These are phyloP conservation scores for Rhinogobius similis DNA, from an alignment of 2,113 vertebrate species.

Conservation along the genomic window DNA sequence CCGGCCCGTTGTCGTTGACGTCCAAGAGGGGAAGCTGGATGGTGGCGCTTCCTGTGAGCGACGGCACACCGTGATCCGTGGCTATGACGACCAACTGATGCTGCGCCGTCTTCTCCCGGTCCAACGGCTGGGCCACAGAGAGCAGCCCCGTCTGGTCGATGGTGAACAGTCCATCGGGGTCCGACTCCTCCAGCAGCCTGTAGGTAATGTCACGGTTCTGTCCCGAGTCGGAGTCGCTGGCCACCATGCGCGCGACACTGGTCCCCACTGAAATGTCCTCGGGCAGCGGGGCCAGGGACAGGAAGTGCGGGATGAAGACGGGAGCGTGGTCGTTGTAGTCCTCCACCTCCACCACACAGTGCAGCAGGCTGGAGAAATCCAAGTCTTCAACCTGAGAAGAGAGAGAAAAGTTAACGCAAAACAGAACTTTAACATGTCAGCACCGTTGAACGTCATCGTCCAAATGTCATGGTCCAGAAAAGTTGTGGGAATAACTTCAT, in stretches of 20 bases:
- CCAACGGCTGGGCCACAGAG: slow-evolving; percentile 77
- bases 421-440: not conserved
- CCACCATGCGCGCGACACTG: slow-evolving; percentile 79
- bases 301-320: slow-evolving; percentile 82
- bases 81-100: slow-evolving; percentile 83
- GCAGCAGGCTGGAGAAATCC: slow-evolving; percentile 83
- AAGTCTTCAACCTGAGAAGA: slow-evolving; percentile 80
- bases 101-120: slow-evolving; percentile 77
- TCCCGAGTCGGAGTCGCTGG: slow-evolving; percentile 85
- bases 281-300: slow-evolving; percentile 76
- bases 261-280: slow-evolving; percentile 82
- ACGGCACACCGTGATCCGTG: slow-evolving; percentile 80
- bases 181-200: slow-evolving; percentile 81
- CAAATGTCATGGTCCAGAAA: not conserved
- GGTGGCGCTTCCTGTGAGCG: slow-evolving; percentile 79
- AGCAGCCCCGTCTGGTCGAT: slow-evolving; percentile 81
- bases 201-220: slow-evolving; percentile 83
- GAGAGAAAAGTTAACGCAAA: not conserved
- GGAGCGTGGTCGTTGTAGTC: slow-evolving; percentile 89
- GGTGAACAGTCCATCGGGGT: slow-evolving; percentile 79
- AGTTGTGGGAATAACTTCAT: not conserved
- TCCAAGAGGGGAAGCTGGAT: slow-evolving; percentile 84
- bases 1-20: slow-evolving; percentile 88
- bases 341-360: slow-evolving; percentile 85
- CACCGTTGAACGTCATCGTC: not conserved